Percentiles rank a stretch among this genome's conserved stretches.
These are phyloP conservation scores for Campoletis raptor DNA, from an alignment of 2,888 invertebrate genomes.

Conservation along the genomic window DNA sequence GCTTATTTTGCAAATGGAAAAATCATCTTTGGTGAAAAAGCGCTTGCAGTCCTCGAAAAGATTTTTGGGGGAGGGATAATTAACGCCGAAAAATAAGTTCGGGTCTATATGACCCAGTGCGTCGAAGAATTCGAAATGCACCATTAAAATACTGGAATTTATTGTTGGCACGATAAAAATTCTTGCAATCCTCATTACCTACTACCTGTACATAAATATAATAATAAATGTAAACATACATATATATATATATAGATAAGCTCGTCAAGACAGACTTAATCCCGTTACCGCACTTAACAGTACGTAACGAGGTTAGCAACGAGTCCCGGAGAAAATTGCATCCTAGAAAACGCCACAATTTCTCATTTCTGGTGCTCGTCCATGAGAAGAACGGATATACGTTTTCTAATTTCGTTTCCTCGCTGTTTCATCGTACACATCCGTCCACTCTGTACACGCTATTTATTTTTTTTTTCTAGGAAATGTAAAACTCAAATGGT, in stretches of 20 bases:
- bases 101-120: too few relatives aligned
- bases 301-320: constrained; percentile 63
- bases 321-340: constrained; percentile 68
- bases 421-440: constrained; percentile 9
- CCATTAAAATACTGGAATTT: neutral
- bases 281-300: constrained; percentile 69
- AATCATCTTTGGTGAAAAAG: too few relatives aligned
- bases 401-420: constrained; percentile 70
- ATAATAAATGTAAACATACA: neutral
- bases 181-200: neutral
- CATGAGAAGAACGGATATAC: constrained; percentile 63
- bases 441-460: constrained; percentile 8
- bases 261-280: constrained; percentile 45
- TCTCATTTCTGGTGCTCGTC: constrained; percentile 55
- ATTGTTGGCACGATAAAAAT: neutral
- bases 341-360: constrained; percentile 68
- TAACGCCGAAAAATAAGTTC: too few relatives aligned
- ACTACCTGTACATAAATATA: neutral
- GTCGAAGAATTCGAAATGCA: neutral
- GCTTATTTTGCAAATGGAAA: too few relatives aligned
- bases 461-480: neutral
- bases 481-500: neutral
- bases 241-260: neutral
- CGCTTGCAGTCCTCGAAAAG: too few relatives aligned
- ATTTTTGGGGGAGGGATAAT: too few relatives aligned